Base-by-base conservation (phyloP, 2,888 invertebrate genomes). In the Epiblema foenella region DNA sequence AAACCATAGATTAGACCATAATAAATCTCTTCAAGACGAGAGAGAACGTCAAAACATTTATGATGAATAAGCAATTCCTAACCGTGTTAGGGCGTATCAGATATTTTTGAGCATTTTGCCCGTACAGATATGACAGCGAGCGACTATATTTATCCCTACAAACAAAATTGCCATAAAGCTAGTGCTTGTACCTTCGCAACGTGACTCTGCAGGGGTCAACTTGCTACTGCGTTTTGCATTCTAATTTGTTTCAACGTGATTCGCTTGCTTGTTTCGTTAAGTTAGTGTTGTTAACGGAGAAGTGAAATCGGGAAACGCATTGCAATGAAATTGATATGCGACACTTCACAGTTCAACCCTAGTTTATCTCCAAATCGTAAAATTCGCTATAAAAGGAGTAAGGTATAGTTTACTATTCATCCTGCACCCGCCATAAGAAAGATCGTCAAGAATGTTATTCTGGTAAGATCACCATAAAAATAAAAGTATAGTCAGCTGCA, bases 281-380 rank as follows among this genome's bases (percentile, higher is more conserved):
- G 42, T 42, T 42, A 15, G 15, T 33, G 3, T 12, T 42, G 12
- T 12, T 15, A 4, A 42, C 42, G 42, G 12, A 42, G 15, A 42
- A 42, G 15, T 7, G 15, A 42, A 15, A 15, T 0, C 42, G 42
- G 15, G 42, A 42, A 42, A 42, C 15, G 15, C 42, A 42, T 42
- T 42, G 42, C 0, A 42, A 46, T n/a, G 8, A 46, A 46, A 46
- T 46, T 46, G n/a, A 5, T n/a, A 7, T 46, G 46, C 46, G n/a
- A 46, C 5, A 46, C n/a, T n/a, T n/a, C 1, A 46, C 8, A 46
- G 46, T 46, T 46, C n/a, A 46, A 46, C 8, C n/a, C n/a, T 5
- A 15, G n/a, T 46, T 46, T n/a, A 51, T 67, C 58, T 52, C 37
- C 58, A 29, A 67, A 67, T 59, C 67, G 39, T 67, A 67, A 67